phyloP scores from a whole-genome alignment of 1,140 invertebrate genomes.

The Brachionus manjavacas region DNA sequence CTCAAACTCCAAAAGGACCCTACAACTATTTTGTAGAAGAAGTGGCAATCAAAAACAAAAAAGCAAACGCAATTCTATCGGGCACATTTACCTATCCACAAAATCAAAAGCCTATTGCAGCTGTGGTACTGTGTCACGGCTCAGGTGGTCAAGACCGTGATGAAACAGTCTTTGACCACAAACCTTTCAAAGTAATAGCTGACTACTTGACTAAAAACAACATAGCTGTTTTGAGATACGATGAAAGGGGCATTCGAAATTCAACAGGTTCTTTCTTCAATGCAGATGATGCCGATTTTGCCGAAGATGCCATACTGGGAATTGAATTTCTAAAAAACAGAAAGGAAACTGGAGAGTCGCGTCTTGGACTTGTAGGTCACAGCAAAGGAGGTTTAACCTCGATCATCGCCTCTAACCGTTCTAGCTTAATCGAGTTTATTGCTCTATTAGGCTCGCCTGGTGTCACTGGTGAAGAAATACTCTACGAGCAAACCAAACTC shows the following conservation, averaged over 20 bases:
- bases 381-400: background rate
- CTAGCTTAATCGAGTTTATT: background rate
- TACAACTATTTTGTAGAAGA: background rate
- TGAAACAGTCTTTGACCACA: background rate
- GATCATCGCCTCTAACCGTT: background rate
- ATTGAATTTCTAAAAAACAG: background rate
- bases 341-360: background rate
- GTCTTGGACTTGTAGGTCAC: background rate
- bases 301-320: background rate
- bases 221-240: conserved; percentile 10
- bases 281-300: background rate
- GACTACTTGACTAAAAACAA: background rate
- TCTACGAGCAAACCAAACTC: background rate
- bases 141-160: background rate
- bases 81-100: background rate
- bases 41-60: background rate
- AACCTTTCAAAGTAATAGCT: background rate
- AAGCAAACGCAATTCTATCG: background rate
- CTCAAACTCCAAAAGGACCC: background rate
- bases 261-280: background rate
- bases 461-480: background rate
- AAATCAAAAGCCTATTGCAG: background rate
- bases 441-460: background rate
- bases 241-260: conserved; percentile 4
- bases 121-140: background rate